Evolutionary conservation across 2,888 invertebrate species (phyloP).

Genomic region (Caenorhabditis sp.): DNA sequence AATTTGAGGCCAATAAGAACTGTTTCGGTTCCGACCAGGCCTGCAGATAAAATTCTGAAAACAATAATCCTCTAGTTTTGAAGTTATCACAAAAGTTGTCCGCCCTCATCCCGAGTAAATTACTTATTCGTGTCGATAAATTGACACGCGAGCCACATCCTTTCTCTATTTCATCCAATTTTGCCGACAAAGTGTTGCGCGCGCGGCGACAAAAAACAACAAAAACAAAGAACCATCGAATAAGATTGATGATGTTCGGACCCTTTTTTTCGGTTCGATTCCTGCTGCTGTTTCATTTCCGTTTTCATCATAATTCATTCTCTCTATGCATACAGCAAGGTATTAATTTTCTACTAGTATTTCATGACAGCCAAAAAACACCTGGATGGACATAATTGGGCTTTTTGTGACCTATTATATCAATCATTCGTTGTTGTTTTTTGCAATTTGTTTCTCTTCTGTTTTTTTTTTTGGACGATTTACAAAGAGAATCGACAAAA

Average conservation of each 20-base stretch:
- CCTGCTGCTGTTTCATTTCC: not conserved
- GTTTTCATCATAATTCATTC: constrained; percentile 6
- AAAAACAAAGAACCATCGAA: not conserved
- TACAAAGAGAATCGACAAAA: not conserved
- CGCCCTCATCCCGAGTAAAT: too few relatives aligned
- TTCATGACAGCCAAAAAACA: constrained; percentile 6
- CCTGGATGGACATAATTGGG: constrained; percentile 1
- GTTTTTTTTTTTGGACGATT: not conserved
- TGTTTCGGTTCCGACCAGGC: too few relatives aligned
- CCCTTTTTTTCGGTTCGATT: not conserved
- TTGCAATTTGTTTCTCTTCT: too few relatives aligned
- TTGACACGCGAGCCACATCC: not conserved
- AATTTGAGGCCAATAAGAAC: too few relatives aligned
- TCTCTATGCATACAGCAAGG: not conserved
- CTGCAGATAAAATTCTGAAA: too few relatives aligned
- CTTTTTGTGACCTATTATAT: constrained; percentile 1
- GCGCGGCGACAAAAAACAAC: not conserved
- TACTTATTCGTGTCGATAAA: too few relatives aligned
- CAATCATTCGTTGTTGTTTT: constrained; percentile 8
- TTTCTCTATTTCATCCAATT: not conserved
- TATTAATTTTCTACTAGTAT: constrained; percentile 18
- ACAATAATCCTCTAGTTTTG: too few relatives aligned
- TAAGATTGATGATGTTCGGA: not conserved
- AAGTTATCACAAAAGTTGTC: too few relatives aligned
- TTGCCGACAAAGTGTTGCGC: not conserved